Base-by-base conservation (phyloP, 2,797 vertebrate species). In the Parambassis ranga region DNA sequence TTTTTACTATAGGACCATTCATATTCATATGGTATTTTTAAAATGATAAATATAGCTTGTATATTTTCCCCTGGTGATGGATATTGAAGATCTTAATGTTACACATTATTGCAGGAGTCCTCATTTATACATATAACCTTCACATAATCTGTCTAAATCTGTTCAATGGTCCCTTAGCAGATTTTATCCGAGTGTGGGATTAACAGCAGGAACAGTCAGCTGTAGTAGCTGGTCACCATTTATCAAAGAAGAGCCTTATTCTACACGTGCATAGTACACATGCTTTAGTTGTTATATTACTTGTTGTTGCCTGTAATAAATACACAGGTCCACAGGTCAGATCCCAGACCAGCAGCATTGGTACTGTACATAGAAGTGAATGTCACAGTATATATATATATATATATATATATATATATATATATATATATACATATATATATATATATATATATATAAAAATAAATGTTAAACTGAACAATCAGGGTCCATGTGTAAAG, bases 341-440 rank as follows among this genome's bases (percentile, higher is more conserved):
- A 59, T 30, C 32, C n/a, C 2, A 26, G 44, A 66, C 42, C 56
- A 66, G 39, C 71, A 48, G 35, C 26, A 10, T 38, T 10, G 3
- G 8, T 44, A 41, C 26, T 74, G 46, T 73, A 60, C 18, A 28
- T 33, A 42, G 5, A 58, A 11, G 2, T 61, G 22, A 71, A 35
- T 43, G 44, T 71, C 42, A 16, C 35, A 50, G 31, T 67, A 50
- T n/a, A n/a, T n/a, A n/a, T n/a, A n/a, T n/a, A n/a, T n/a, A n/a
- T n/a, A n/a, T n/a, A n/a, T n/a, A n/a, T n/a, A n/a, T n/a, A n/a
- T n/a, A n/a, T n/a, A n/a, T n/a, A n/a, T n/a, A n/a, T n/a, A n/a
- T n/a, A n/a, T n/a, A n/a, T n/a, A n/a, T n/a, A n/a, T n/a, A n/a
- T n/a, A n/a, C n/a, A n/a, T n/a, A n/a, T n/a, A n/a, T n/a, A n/a